Percentiles rank a stretch among this genome's conserved stretches.
Conservation (phyloP, 2,888 invertebrate species). For the Choristoneura rosaceana region DNA sequence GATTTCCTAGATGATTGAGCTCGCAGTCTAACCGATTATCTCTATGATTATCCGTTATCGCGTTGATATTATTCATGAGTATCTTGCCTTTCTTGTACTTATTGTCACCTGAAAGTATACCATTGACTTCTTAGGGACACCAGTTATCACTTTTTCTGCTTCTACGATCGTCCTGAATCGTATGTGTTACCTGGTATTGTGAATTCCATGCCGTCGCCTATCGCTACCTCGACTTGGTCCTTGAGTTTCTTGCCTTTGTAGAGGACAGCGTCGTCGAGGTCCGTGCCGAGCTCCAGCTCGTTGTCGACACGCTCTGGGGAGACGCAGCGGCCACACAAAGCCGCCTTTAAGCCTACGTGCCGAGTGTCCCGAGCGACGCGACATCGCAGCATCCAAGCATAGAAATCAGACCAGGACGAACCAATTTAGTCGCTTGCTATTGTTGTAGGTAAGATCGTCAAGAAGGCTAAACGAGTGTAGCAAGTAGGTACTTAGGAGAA, state of each 20-base stretch:
- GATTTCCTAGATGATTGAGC: conserved; percentile 89
- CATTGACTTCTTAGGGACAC: conserved; percentile 46
- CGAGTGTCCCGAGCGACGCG: conserved; percentile 60
- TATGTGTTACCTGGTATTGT: conserved; percentile 91
- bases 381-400: conserved; percentile 77
- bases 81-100: conserved; percentile 93
- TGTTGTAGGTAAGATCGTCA: conserved; percentile 2
- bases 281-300: conserved; percentile 87
- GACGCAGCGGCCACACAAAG: conserved; percentile 88
- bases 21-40: conserved; percentile 91
- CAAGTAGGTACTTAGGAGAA: too few species aligned
- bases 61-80: conserved; percentile 93
- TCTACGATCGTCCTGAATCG: conserved; percentile 30
- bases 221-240: conserved; percentile 95
- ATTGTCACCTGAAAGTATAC: conserved; percentile 88
- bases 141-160: conserved; percentile 34
- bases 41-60: conserved; percentile 90
- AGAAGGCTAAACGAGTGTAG: not conserved
- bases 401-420: conserved; percentile 80
- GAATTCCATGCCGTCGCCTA: conserved; percentile 97
- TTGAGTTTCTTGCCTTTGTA: conserved; percentile 95
- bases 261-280: conserved; percentile 93
- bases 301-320: conserved; percentile 88
- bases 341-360: conserved; percentile 84
- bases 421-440: conserved; percentile 41